These are phyloP conservation scores for Lycodopsis pacificus DNA, from an alignment of 2,797 vertebrate species.

Conservation along the genomic window DNA sequence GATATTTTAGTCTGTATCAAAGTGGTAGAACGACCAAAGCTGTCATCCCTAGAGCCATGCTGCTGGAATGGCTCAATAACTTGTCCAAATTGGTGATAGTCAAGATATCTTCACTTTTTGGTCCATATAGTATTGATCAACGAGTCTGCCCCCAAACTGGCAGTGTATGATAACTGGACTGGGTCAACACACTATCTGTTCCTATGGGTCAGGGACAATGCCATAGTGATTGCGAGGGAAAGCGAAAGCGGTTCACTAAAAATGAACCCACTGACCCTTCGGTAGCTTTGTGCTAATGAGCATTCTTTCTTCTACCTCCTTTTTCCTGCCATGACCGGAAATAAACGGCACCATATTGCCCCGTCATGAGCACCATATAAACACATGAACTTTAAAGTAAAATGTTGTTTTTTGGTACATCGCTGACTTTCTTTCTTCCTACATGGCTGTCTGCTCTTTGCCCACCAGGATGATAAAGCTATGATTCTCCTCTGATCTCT, in stretches of 20 bases:
- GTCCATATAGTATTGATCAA: background rate
- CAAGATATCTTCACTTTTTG: background rate
- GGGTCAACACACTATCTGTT: background rate
- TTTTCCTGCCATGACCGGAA: background rate
- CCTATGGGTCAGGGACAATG: background rate
- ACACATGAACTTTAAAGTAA: background rate
- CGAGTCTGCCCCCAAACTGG: background rate
- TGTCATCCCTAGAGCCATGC: background rate
- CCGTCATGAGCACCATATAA: background rate
- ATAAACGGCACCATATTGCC: background rate
- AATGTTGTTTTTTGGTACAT: slow-evolving; percentile 8
- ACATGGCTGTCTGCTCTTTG: background rate
- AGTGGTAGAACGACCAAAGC: background rate
- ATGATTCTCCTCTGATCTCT: background rate
- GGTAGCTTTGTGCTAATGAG: background rate
- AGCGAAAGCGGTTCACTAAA: background rate
- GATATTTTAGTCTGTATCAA: background rate
- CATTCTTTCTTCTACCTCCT: background rate
- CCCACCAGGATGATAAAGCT: background rate
- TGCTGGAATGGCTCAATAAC: background rate
- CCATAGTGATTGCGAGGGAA: background rate
- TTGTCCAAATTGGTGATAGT: too few species aligned
- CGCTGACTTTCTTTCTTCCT: slow-evolving; percentile 7
- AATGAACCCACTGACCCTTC: background rate
- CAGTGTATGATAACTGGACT: background rate